phyloP scores from a whole-genome alignment of 2,888 invertebrate species.

The Brachyopa scutellaris region DNA sequence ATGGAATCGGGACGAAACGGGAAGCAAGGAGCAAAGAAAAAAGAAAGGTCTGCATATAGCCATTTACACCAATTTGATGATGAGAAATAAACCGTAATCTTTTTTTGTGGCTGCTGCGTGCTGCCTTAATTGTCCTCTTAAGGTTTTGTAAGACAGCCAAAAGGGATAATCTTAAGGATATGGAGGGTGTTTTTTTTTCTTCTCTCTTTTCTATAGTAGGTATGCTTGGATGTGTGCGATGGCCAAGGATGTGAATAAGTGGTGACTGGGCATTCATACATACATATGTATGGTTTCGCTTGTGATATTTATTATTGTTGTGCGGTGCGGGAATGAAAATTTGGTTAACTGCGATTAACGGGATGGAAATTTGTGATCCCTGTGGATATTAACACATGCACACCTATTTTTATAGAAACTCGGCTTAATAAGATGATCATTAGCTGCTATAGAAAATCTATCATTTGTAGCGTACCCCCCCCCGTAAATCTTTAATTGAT shows the following conservation, averaged over 20 bases:
- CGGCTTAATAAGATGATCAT: no score
- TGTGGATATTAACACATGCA: no score
- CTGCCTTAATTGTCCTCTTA: conserved; percentile 64
- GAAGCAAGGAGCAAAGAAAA: conserved; percentile 6
- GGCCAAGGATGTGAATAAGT: conserved; percentile 24
- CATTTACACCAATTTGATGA: conserved; percentile 65
- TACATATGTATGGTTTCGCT: not conserved
- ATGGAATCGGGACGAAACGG: not conserved
- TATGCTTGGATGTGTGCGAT: not conserved
- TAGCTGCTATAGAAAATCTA: no score
- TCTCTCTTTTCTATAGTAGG: not conserved
- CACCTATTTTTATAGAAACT: no score
- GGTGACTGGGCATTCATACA: conserved; percentile 18
- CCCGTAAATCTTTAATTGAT: no score
- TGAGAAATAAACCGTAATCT: conserved; percentile 58
- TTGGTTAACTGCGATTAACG: no score
- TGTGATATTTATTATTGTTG: not conserved
- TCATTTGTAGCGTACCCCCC: no score
- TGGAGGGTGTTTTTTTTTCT: not conserved
- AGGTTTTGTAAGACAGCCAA: conserved; percentile 38
- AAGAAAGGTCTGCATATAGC: conserved; percentile 31
- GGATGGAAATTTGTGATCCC: no score
- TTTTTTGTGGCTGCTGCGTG: conserved; percentile 16
- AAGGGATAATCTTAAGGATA: conserved; percentile 13
- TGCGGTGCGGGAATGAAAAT: no score